Evolutionary conservation across 2,888 invertebrate genomes (phyloP).

Genomic region (Portevinia maculata): DNA sequence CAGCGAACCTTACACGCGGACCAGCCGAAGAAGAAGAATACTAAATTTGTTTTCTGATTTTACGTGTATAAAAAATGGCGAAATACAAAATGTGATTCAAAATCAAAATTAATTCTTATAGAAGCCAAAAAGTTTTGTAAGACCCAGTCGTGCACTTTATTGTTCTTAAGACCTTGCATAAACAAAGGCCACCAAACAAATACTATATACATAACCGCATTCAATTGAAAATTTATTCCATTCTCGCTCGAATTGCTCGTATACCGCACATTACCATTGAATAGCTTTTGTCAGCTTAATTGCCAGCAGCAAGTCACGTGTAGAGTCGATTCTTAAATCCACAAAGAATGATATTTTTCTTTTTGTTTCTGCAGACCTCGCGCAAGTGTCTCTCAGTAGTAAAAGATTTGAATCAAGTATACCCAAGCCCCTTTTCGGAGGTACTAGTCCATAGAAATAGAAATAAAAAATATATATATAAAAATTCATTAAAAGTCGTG

Average conservation of each 20-base stretch:
- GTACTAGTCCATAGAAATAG: conserved; percentile 30
- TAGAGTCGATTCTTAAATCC: conserved; percentile 39
- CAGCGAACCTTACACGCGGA: too few species aligned
- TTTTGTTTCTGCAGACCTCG: conserved; percentile 8
- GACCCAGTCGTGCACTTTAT: too few species aligned
- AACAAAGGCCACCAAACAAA: conserved; percentile 12
- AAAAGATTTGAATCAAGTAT: conserved; percentile 49
- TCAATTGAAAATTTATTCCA: conserved; percentile 14
- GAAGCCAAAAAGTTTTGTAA: too few species aligned
- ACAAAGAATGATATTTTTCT: conserved; percentile 36
- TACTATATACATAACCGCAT: background rate
- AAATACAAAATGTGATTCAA: too few species aligned
- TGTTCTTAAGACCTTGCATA: conserved; percentile 49
- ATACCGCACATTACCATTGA: conserved; percentile 36
- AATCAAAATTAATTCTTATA: too few species aligned
- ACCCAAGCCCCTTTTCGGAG: conserved; percentile 40
- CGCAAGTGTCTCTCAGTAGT: conserved; percentile 48
- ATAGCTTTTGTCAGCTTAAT: conserved; percentile 42
- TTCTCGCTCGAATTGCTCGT: conserved; percentile 48
- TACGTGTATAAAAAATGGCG: too few species aligned
- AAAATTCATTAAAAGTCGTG: conserved; percentile 62
- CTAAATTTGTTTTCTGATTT: too few species aligned
- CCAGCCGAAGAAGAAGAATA: too few species aligned
- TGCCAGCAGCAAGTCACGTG: conserved; percentile 70
- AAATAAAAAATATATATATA: conserved; percentile 39